A percentile compares a stretch with the other conserved stretches of the same genome.
Conservation (phyloP, 2,888 invertebrate genomes). For the Geotrupes spiniger region DNA sequence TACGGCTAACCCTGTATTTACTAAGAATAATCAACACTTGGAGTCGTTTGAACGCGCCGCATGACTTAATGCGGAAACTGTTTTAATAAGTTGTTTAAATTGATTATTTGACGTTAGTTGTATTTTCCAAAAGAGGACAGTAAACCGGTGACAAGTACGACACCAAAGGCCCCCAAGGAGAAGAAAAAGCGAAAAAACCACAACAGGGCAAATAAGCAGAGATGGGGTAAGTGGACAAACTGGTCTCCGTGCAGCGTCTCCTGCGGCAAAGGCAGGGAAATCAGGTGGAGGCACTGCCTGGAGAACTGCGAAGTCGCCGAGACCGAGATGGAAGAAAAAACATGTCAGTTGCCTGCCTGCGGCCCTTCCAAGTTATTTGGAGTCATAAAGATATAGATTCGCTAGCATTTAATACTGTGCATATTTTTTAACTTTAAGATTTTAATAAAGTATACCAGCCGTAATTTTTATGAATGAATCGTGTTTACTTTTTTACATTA, state of each 20-base stretch:
- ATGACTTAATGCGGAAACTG: no score
- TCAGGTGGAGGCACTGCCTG: slow-evolving; percentile 56
- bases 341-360: slow-evolving; percentile 53
- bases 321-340: slow-evolving; percentile 54
- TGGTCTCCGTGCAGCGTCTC: slow-evolving; percentile 65
- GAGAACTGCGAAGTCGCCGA: slow-evolving; percentile 48
- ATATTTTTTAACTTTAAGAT: slow-evolving; percentile 11
- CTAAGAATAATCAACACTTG: no score
- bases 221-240: slow-evolving; percentile 56
- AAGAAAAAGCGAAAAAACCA: slow-evolving; percentile 3
- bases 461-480: no score
- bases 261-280: slow-evolving; percentile 61
- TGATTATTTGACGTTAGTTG: neutral
- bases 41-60: no score
- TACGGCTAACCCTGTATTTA: no score
- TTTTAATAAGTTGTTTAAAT: no score
- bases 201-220: slow-evolving; percentile 14
- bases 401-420: slow-evolving; percentile 1
- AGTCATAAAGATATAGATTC: slow-evolving; percentile 20
- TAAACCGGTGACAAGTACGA: neutral
- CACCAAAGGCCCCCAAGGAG: neutral
- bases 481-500: no score
- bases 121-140: neutral
- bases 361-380: slow-evolving; percentile 47
- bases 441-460: slow-evolving; percentile 18